Evolutionary conservation across 2,797 vertebrate genomes (phyloP).

Genomic region (Molossus alvarezi): DNA sequence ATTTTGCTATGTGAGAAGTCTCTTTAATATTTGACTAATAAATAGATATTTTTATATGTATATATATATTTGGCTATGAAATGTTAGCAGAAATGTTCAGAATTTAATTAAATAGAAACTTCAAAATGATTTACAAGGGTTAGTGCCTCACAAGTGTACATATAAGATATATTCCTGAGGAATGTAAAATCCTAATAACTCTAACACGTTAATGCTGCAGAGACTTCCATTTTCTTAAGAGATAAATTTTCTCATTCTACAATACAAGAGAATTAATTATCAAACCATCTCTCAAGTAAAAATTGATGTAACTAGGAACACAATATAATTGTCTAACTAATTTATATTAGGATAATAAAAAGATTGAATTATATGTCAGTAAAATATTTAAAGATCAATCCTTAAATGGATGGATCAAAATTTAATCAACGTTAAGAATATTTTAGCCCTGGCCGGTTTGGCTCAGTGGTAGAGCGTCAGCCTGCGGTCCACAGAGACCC

Average conservation of each 20-base stretch:
- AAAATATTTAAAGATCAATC: constrained; percentile 54
- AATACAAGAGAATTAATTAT: constrained; percentile 65
- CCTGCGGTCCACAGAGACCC: too few relatives aligned
- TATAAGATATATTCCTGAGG: constrained; percentile 63
- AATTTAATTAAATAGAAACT: constrained; percentile 64
- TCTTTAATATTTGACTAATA: not conserved
- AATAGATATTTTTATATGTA: constrained; percentile 39
- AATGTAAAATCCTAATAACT: constrained; percentile 62
- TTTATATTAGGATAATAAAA: constrained; percentile 72
- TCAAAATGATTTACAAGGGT: constrained; percentile 66
- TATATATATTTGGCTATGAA: constrained; percentile 1
- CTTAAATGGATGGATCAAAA: constrained; percentile 50
- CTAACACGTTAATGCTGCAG: constrained; percentile 20
- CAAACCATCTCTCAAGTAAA: constrained; percentile 55
- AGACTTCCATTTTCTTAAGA: constrained; percentile 59
- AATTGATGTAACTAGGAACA: constrained; percentile 38
- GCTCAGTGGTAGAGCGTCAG: too few relatives aligned
- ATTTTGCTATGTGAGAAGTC: constrained; percentile 3
- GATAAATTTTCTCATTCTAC: constrained; percentile 64
- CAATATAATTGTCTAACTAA: constrained; percentile 68
- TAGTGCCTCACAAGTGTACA: constrained; percentile 51
- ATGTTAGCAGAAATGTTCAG: constrained; percentile 48
- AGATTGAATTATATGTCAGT: constrained; percentile 44
- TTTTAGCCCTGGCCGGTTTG: not conserved
- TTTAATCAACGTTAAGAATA: constrained; percentile 65